Percentiles rank a stretch among this genome's conserved stretches.
These are phyloP conservation scores for Scrobipalpa atriplicella DNA, from an alignment of 2,888 invertebrate species.

Conservation along the genomic window DNA sequence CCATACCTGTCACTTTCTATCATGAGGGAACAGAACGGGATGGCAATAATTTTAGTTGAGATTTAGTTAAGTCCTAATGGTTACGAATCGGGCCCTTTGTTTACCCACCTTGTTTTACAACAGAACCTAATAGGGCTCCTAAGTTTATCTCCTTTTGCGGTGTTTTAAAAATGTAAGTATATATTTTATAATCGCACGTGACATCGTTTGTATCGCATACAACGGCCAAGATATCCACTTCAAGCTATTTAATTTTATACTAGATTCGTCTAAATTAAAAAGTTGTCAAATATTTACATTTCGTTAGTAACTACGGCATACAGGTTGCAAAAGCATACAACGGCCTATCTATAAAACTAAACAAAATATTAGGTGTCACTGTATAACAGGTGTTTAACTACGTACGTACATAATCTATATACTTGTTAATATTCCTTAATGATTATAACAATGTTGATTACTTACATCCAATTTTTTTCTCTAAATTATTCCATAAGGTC, in stretches of 20 bases:
- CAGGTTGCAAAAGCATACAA: constrained; percentile 18
- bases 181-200: too few relatives aligned
- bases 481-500: constrained; percentile 33
- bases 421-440: constrained; percentile 79
- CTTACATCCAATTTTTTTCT: constrained; percentile 55
- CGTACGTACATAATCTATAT: constrained; percentile 78
- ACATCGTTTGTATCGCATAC: constrained; percentile 54
- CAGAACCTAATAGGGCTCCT: too few relatives aligned
- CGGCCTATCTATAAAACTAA: constrained; percentile 54
- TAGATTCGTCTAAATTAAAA: constrained; percentile 74
- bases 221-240: constrained; percentile 66
- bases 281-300: constrained; percentile 45
- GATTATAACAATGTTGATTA: constrained; percentile 78
- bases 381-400: constrained; percentile 80
- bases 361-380: constrained; percentile 79
- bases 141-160: too few relatives aligned
- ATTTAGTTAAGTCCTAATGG: too few relatives aligned
- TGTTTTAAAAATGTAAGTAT: too few relatives aligned
- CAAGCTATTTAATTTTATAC: constrained; percentile 69
- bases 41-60: too few relatives aligned
- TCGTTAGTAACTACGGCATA: constrained; percentile 21
- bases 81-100: too few relatives aligned
- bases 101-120: too few relatives aligned
- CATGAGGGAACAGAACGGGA: too few relatives aligned
- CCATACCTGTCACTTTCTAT: neutral